Percentiles rank a stretch among this genome's conserved stretches.
phyloP scores from a whole-genome alignment of 30 jellyfish, hydroid and myxozoan genomes.

The Nemopilema nomurai region DNA sequence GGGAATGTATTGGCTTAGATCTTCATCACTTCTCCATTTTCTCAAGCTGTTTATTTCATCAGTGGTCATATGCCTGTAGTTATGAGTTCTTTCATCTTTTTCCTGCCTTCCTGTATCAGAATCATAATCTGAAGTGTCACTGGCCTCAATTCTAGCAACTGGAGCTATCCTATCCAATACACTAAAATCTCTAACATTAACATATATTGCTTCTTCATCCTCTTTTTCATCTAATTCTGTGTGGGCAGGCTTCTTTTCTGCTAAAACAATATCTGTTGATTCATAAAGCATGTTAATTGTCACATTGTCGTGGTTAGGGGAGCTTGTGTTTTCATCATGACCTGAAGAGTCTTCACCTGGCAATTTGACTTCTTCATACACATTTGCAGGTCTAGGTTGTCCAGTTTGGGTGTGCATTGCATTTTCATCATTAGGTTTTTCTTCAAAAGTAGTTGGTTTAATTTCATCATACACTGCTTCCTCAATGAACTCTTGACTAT shows the following conservation, averaged over 20 bases:
- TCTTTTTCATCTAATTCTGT: constrained; percentile 34
- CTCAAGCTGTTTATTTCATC: constrained; percentile 77
- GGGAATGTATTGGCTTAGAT: constrained; percentile 33
- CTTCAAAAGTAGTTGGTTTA: not conserved
- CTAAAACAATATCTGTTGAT: not conserved
- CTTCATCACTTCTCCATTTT: constrained; percentile 84
- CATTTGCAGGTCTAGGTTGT: constrained; percentile 24
- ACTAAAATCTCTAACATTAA: constrained; percentile 54
- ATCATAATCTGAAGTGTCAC: constrained; percentile 80
- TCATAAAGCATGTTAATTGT: constrained; percentile 38
- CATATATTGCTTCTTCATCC: constrained; percentile 77
- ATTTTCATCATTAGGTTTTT: not conserved
- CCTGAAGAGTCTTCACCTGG: constrained; percentile 33
- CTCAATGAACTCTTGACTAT: not conserved
- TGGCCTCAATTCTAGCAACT: constrained; percentile 51
- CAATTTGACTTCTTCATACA: constrained; percentile 68
- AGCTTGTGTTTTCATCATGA: not conserved
- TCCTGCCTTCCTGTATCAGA: constrained; percentile 45
- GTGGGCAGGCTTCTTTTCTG: constrained; percentile 14
- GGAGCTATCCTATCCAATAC: constrained; percentile 40
- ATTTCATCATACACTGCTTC: constrained; percentile 26
- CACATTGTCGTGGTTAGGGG: constrained; percentile 19
- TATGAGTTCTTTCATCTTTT: constrained; percentile 52
- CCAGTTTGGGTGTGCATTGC: not conserved
- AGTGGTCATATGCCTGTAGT: constrained; percentile 77